Evolutionary conservation across 2,797 vertebrate species (phyloP).

Genomic region (Sebastiscus tertius): DNA sequence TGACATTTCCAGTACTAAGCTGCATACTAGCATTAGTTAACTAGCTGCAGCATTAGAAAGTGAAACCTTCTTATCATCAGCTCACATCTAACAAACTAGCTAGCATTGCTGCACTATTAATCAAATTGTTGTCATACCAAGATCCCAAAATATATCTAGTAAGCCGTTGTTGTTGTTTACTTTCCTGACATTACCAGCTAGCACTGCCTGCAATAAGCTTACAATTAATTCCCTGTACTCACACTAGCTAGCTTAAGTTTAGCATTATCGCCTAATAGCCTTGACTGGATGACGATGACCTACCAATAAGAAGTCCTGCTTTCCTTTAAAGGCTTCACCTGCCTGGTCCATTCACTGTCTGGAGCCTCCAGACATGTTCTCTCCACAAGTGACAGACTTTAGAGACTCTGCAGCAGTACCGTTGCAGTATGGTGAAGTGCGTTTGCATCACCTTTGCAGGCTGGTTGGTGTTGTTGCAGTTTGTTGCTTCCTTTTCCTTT

Average conservation of each 20-base stretch:
- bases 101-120: background rate
- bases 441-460: background rate
- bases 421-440: accelerated
- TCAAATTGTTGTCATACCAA: too few relatives aligned
- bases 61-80: background rate
- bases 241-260: background rate
- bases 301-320: constrained; percentile 10
- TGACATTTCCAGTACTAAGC: background rate
- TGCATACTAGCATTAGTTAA: background rate
- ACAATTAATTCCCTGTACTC: background rate
- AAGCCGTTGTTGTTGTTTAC: background rate
- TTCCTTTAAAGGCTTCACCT: background rate
- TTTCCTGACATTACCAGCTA: background rate
- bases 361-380: background rate
- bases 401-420: background rate
- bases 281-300: background rate
- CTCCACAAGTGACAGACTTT: background rate
- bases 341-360: background rate
- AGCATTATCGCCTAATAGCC: background rate
- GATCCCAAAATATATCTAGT: background rate
- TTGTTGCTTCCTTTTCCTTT: background rate
- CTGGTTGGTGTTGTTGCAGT: background rate
- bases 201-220: background rate
- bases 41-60: background rate
- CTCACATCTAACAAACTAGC: background rate